Evolutionary conservation across 2,797 vertebrate species (phyloP).

Genomic region (Columba guinea): DNA sequence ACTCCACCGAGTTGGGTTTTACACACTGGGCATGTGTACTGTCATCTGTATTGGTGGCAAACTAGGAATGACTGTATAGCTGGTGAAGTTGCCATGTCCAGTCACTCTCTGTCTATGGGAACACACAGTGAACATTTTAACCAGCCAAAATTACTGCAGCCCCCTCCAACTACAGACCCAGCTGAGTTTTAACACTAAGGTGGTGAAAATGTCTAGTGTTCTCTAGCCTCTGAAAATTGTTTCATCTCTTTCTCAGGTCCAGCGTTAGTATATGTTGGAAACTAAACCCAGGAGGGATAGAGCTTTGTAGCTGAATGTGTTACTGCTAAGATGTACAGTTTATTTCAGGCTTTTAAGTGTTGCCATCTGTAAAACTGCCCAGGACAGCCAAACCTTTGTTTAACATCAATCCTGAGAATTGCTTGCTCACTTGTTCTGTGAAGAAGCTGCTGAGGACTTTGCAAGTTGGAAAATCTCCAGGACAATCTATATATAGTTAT

Average conservation of each 20-base stretch:
- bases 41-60: not conserved
- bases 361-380: conserved; percentile 25
- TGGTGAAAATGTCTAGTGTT: not conserved
- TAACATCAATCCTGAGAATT: not conserved
- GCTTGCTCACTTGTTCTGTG: not conserved
- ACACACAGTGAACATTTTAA: not conserved
- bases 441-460: conserved; percentile 40
- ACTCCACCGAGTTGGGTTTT: not conserved
- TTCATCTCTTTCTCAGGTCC: not conserved
- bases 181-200: not conserved
- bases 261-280: not conserved
- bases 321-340: not conserved
- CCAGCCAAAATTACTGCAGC: not conserved
- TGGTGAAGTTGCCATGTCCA: not conserved
- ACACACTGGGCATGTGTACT: not conserved
- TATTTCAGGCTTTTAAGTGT: conserved; percentile 28
- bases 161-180: not conserved
- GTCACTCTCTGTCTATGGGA: not conserved
- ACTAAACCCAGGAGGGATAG: not conserved
- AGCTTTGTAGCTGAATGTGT: not conserved
- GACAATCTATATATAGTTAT: conserved; percentile 19
- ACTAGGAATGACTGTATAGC: not conserved
- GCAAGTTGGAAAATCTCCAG: conserved; percentile 42
- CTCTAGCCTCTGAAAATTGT: not conserved
- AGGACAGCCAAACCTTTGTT: not conserved